Base-by-base conservation (phyloP, 1,140 invertebrate species). In the Metaphire vulgaris region DNA sequence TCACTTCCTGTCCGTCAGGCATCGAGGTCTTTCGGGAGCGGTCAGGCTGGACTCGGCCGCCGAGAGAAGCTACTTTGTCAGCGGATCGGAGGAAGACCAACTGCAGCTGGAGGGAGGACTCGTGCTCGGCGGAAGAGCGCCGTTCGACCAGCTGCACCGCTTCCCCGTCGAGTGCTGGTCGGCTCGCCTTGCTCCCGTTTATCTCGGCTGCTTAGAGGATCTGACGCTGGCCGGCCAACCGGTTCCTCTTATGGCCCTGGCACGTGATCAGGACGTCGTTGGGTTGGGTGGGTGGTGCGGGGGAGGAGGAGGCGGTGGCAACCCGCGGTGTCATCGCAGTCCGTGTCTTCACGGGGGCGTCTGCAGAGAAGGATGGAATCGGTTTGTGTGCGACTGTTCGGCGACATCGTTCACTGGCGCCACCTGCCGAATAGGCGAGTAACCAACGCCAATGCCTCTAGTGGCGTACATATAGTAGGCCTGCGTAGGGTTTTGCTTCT, bases 351-450 rank as follows among this genome's bases (percentile, higher is more conserved):
- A 99, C 83, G 91, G 91, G 26, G 96, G 95, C 15, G 86, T 89
- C 33, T 99, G 97, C 86, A 86, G 90, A 21, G 95, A 98, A 85
- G 97, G 96, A 2, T 98, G 96, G 95, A 97, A 98, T 86, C 89
- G 96, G 78, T 96, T 95, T 82, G 89, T 95, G 67, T 99, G 97
- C 85, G 96, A 99, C 85, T 99, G 97, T 85, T 91, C 93, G 12
- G 89, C 89, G 1, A 98, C 96, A 0, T 89, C 91, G 76, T 98
- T 92, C 83, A 92, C 91, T 0, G 97, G 97, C 64, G 92, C 93
- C 41, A 81, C 80, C 12, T 86, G 85, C 79, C 41, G 41, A 56
- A 56, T 56, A 12, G 41, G 41, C 41, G 21, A 56, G 41, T 56
- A n/a, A n/a, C n/a, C n/a, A n/a, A n/a, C n/a, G n/a, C n/a, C n/a